phyloP scores from a whole-genome alignment of 2,888 invertebrate species.

The Archips xylosteana region DNA sequence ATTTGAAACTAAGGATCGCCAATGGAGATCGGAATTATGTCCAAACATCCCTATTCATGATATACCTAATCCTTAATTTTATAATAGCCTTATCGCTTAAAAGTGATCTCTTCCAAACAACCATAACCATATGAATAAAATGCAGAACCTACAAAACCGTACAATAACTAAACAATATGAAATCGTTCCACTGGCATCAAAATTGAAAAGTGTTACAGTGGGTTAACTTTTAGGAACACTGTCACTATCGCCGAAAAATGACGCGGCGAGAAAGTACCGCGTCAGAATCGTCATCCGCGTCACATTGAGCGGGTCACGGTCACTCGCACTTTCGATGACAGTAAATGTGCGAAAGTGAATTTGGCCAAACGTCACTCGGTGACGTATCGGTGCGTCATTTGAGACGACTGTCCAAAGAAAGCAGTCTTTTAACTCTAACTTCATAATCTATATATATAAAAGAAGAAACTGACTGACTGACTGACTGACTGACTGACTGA shows the following conservation, averaged over 20 bases:
- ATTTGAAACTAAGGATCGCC: too few relatives aligned
- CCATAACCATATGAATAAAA: too few relatives aligned
- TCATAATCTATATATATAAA: too few relatives aligned
- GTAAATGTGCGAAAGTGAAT: conserved; percentile 62
- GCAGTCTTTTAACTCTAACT: too few relatives aligned
- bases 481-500: too few relatives aligned
- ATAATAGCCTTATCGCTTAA: too few relatives aligned
- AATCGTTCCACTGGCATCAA: neutral
- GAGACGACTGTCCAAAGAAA: neutral
- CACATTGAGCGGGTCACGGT: conserved; percentile 59
- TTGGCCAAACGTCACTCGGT: conserved; percentile 34
- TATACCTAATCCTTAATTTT: too few relatives aligned
- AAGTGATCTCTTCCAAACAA: too few relatives aligned
- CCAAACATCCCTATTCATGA: too few relatives aligned
- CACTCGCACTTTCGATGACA: conserved; percentile 70
- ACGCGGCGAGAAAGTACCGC: conserved; percentile 53
- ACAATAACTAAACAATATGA: neutral
- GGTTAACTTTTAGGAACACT: conserved; percentile 53
- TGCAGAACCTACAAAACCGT: neutral
- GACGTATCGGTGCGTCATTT: conserved; percentile 7
- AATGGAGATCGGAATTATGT: too few relatives aligned
- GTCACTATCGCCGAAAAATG: conserved; percentile 53
- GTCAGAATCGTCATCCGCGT: conserved; percentile 52
- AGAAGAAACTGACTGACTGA: too few relatives aligned
- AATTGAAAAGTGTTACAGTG: conserved; percentile 54